Conservation (phyloP, 1,140 invertebrate species). For the Drosophila takahashii region DNA sequence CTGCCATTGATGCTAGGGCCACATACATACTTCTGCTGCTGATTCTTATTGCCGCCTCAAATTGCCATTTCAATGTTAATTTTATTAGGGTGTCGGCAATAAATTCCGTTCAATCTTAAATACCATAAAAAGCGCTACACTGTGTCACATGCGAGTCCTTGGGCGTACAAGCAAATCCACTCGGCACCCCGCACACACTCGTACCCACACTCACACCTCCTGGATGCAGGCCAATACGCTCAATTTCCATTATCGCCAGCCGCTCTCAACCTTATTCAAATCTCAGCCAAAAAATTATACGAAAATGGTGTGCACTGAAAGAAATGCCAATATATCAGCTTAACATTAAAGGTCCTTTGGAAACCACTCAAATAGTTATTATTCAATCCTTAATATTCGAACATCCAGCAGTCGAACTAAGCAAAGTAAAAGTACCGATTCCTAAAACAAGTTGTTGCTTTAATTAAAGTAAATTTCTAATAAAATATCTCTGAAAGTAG, state of each 20-base stretch:
- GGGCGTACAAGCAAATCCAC: slow-evolving; percentile 21
- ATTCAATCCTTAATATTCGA: too few species aligned
- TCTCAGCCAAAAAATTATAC: slow-evolving; percentile 67
- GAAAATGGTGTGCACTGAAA: slow-evolving; percentile 30
- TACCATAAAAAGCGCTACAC: slow-evolving; percentile 79
- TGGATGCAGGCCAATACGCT: slow-evolving; percentile 49
- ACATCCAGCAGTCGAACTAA: too few species aligned
- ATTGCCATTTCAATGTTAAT: slow-evolving; percentile 84
- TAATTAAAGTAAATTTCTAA: not conserved
- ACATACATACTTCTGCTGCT: slow-evolving; percentile 33
- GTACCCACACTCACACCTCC: slow-evolving; percentile 3
- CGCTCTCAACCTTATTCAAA: slow-evolving; percentile 75
- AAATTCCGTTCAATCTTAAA: slow-evolving; percentile 84
- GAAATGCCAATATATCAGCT: slow-evolving; percentile 7
- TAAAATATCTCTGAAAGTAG: not conserved
- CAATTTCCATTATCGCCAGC: slow-evolving; percentile 77
- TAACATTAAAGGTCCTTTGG: not conserved
- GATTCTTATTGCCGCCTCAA: slow-evolving; percentile 79
- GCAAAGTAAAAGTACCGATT: too few species aligned
- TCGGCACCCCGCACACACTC: slow-evolving; percentile 23
- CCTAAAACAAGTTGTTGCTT: too few species aligned
- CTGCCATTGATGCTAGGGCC: slow-evolving; percentile 40
- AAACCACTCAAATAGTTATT: too few species aligned
- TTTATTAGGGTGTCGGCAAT: slow-evolving; percentile 84
- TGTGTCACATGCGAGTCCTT: slow-evolving; percentile 8